Conservation (phyloP, 2,797 vertebrate genomes). For the Syndactyla subalaris region DNA sequence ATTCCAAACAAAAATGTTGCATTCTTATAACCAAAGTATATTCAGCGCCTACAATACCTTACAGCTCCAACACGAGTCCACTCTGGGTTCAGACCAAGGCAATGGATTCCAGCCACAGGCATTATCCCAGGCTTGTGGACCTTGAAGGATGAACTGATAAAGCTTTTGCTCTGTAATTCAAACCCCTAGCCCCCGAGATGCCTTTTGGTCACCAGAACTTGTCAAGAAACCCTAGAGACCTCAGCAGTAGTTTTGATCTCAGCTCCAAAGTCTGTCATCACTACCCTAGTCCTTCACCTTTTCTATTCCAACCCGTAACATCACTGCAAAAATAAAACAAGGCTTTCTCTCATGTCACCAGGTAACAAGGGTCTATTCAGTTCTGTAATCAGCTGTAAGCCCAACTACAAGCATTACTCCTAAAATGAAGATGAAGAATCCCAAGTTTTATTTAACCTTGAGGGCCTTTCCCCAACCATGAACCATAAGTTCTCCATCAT, state of each 20-base stretch:
- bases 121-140: neutral
- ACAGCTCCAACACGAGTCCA: neutral
- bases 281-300: neutral
- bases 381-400: neutral
- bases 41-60: neutral
- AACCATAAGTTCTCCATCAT: neutral
- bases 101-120: neutral
- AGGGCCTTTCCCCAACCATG: neutral
- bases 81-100: neutral
- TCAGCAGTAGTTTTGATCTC: neutral
- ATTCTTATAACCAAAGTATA: neutral
- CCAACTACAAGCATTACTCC: neutral
- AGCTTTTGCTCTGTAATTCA: neutral
- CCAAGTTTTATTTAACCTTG: neutral
- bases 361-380: neutral
- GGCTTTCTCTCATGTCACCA: rapidly evolving
- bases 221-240: neutral
- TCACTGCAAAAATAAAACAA: neutral
- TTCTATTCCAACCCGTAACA: neutral
- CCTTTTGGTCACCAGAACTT: neutral
- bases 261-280: neutral
- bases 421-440: neutral
- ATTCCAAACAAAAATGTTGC: neutral
- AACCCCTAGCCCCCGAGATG: neutral
- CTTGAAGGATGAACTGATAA: neutral